Evolutionary conservation across 2,113 vertebrate species (phyloP).

Genomic region (Rattus rattus): DNA sequence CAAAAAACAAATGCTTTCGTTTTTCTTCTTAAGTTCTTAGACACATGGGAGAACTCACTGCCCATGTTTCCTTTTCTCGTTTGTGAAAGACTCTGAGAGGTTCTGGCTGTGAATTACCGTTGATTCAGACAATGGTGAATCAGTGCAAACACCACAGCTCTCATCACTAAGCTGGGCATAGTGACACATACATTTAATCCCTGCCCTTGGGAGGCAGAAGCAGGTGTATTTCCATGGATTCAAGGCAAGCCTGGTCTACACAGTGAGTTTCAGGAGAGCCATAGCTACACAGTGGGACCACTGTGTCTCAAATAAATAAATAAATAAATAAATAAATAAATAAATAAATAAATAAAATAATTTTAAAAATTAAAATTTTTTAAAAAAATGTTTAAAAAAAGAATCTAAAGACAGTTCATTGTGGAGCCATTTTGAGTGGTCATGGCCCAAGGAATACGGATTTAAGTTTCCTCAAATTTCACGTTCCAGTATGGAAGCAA

Average conservation of each 20-base stretch:
- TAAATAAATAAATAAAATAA: no score
- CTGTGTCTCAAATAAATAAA: not conserved
- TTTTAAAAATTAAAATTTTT: no score
- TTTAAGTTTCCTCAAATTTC: not conserved
- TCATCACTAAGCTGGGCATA: not conserved
- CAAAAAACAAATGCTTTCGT: conserved; percentile 17
- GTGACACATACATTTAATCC: not conserved
- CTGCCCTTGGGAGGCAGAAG: not conserved
- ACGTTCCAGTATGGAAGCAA: not conserved
- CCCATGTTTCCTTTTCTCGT: not conserved
- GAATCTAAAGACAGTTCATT: not conserved
- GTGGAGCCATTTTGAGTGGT: not conserved
- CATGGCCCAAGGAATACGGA: not conserved
- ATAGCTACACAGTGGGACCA: not conserved
- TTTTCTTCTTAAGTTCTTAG: not conserved
- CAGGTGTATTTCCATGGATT: not conserved
- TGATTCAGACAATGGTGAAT: not conserved
- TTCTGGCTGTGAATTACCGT: not conserved
- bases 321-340: no score
- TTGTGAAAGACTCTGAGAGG: not conserved
- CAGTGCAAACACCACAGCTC: not conserved
- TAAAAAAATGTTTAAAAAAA: not conserved
- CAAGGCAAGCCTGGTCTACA: not conserved
- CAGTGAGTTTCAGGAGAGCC: not conserved
- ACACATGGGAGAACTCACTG: not conserved